Evolutionary conservation across 1,140 invertebrate species (phyloP).

Genomic region (Heliconius nattereri): DNA sequence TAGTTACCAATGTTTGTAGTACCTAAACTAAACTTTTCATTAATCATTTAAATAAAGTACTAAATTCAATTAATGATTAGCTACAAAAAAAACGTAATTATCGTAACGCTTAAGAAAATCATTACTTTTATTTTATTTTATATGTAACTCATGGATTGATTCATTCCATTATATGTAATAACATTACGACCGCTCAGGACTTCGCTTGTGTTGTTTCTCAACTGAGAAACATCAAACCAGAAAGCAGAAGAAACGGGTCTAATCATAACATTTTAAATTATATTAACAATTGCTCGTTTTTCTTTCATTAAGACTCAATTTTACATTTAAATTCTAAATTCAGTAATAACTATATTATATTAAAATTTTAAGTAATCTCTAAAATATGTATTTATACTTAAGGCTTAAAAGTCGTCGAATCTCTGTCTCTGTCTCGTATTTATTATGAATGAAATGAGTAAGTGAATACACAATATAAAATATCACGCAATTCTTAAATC

Average conservation of each 20-base stretch:
- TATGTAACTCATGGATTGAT: neutral
- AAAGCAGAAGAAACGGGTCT: neutral
- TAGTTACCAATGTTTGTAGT: constrained; percentile 7
- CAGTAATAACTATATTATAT: neutral
- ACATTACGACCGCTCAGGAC: neutral
- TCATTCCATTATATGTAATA: neutral
- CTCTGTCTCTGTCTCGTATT: neutral
- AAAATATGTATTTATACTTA: neutral
- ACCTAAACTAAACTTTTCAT: neutral
- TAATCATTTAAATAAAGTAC: too few relatives aligned
- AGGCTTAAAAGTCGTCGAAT: neutral
- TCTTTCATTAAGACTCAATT: neutral
- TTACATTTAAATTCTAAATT: too few relatives aligned
- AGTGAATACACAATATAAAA: too few relatives aligned
- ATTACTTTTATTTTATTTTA: neutral
- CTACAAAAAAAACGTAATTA: neutral
- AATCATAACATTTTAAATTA: neutral
- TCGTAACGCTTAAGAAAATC: neutral
- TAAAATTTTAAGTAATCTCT: neutral
- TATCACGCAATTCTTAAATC: neutral
- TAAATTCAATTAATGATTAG: neutral
- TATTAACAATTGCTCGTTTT: neutral
- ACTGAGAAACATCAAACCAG: neutral
- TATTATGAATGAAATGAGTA: neutral
- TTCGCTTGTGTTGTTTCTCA: neutral